Evolutionary conservation across 92 coral and sea anemone genomes (phyloP).

Genomic region (Isaurus tuberculatus): DNA sequence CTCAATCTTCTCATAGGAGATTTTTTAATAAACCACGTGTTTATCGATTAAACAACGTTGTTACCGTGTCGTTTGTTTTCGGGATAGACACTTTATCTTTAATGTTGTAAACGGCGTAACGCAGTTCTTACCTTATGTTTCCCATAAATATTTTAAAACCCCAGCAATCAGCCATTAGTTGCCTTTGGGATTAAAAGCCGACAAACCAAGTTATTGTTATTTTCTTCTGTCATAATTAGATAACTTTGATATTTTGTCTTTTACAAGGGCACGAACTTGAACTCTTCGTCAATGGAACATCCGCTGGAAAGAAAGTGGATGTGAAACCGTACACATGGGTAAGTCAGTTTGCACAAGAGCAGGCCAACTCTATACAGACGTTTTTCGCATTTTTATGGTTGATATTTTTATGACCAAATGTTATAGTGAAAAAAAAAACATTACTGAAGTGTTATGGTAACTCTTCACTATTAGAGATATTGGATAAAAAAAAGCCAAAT

Average conservation of each 20-base stretch:
- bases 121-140: neutral
- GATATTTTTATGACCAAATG: too few relatives aligned
- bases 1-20: too few relatives aligned
- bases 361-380: too few relatives aligned
- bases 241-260: neutral
- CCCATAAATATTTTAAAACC: neutral
- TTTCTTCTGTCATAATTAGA: neutral
- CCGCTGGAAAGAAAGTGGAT: conserved; percentile 60
- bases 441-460: too few relatives aligned
- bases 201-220: neutral
- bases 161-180: neutral
- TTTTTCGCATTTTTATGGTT: too few relatives aligned
- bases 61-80: too few relatives aligned
- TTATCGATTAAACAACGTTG: too few relatives aligned
- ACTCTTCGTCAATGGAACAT: conserved; percentile 89
- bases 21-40: too few relatives aligned
- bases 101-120: neutral
- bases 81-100: neutral
- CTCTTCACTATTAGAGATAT: too few relatives aligned
- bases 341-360: conserved; percentile 12
- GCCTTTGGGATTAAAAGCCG: neutral
- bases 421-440: too few relatives aligned
- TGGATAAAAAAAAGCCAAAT: too few relatives aligned
- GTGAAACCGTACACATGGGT: conserved; percentile 82
- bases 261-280: conserved; percentile 73